Percentiles rank a stretch among this genome's conserved stretches.
Conservation (phyloP, 2,797 vertebrate genomes). For the Coregonus suidteri region DNA sequence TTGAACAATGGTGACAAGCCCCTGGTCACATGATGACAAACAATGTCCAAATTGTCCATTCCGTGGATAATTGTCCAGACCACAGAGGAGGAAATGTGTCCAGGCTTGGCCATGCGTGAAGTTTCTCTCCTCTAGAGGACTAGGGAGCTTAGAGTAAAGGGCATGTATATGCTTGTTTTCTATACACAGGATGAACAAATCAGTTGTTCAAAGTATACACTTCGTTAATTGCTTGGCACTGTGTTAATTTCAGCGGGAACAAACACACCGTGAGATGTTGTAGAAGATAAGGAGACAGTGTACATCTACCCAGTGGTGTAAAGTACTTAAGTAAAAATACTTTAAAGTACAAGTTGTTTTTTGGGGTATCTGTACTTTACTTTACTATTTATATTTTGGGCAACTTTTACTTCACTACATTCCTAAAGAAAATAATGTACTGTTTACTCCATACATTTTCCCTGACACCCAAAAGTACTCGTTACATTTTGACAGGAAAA, state of each 20-base stretch:
- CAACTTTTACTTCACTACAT: too few species aligned
- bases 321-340: too few species aligned
- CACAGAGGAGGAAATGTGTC: background rate
- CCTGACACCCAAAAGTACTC: too few species aligned
- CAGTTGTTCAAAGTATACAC: constrained; percentile 13
- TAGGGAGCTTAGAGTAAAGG: background rate
- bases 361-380: too few species aligned
- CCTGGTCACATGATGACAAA: constrained; percentile 19
- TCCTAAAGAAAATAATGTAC: too few species aligned
- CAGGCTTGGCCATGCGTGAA: background rate
- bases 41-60: constrained; percentile 28
- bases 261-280: background rate
- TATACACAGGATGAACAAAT: constrained; percentile 1
- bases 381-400: too few species aligned
- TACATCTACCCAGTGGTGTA: too few species aligned
- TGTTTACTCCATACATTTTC: too few species aligned
- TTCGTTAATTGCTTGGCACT: constrained; percentile 19
- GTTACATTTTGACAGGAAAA: too few species aligned
- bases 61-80: background rate
- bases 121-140: background rate
- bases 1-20: constrained; percentile 9
- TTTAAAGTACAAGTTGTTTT: too few species aligned
- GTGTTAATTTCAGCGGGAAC: background rate
- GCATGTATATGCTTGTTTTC: background rate
- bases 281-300: background rate